These are phyloP conservation scores for Procavia capensis DNA, from an alignment of 2,113 vertebrate species.

Conservation along the genomic window DNA sequence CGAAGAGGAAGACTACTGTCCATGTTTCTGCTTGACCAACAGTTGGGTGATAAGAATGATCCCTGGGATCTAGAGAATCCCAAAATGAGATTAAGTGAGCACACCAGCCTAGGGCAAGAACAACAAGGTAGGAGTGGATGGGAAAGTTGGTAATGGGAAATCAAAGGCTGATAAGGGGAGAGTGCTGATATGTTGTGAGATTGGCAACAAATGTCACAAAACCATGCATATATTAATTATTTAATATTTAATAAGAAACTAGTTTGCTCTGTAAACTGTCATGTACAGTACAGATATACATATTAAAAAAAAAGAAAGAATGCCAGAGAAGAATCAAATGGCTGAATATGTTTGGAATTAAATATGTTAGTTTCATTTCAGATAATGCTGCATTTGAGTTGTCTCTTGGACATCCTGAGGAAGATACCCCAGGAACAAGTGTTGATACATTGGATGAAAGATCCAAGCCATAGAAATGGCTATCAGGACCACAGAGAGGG, in stretches of 20 bases:
- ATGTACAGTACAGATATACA: too few relatives aligned
- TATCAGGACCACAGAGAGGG: neutral
- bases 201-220: too few relatives aligned
- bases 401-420: neutral
- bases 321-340: neutral
- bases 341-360: neutral
- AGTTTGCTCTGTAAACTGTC: too few relatives aligned
- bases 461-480: neutral
- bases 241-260: too few relatives aligned
- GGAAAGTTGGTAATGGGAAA: too few relatives aligned
- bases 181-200: too few relatives aligned
- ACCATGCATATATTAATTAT: too few relatives aligned
- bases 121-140: too few relatives aligned
- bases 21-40: neutral
- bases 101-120: too few relatives aligned
- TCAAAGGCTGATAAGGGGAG: too few relatives aligned
- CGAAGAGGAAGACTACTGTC: neutral
- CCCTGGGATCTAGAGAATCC: neutral
- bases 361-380: neutral
- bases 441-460: neutral
- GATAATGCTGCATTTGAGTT: neutral
- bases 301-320: neutral
- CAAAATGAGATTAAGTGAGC: neutral
- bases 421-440: neutral
- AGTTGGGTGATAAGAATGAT: neutral